Evolutionary conservation across 2,888 invertebrate genomes (phyloP).

Genomic region (Netelia fuscicornis): DNA sequence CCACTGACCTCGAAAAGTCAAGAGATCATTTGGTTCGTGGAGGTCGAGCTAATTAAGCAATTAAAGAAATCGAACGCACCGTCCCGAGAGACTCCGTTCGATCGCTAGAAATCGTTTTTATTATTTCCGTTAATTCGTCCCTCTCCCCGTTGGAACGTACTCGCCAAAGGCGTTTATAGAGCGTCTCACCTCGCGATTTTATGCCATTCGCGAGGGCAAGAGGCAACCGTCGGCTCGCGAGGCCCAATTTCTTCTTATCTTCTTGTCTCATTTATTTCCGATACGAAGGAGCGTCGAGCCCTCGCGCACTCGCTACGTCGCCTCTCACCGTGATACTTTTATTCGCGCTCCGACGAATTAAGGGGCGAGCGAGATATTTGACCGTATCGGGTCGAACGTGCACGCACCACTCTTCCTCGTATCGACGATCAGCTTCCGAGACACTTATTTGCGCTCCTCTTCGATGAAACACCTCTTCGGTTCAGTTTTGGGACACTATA

Average conservation of each 20-base stretch:
- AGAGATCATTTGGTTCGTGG: slow-evolving; percentile 20
- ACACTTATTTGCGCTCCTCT: slow-evolving; percentile 9
- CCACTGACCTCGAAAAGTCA: slow-evolving; percentile 58
- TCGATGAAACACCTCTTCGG: background rate
- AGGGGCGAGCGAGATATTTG: background rate
- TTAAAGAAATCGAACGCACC: slow-evolving; percentile 58
- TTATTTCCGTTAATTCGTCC: slow-evolving; percentile 31
- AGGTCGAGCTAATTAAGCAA: slow-evolving; percentile 49
- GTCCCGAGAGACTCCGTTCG: background rate
- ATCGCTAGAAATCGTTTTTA: slow-evolving; percentile 17
- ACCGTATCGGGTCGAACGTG: background rate
- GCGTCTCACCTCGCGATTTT: background rate
- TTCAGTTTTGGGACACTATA: background rate
- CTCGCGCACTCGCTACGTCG: background rate
- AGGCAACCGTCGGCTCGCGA: background rate
- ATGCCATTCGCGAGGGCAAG: background rate
- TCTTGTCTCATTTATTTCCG: background rate
- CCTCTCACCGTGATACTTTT: background rate
- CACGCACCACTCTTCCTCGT: slow-evolving; percentile 53
- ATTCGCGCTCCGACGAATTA: background rate
- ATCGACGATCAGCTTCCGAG: background rate
- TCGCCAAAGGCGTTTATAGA: background rate
- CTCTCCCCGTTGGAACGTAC: background rate
- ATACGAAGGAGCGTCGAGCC: background rate
- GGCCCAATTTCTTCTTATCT: background rate